Conservation (phyloP, 2,888 invertebrate genomes). For the Zygaena filipendulae region DNA sequence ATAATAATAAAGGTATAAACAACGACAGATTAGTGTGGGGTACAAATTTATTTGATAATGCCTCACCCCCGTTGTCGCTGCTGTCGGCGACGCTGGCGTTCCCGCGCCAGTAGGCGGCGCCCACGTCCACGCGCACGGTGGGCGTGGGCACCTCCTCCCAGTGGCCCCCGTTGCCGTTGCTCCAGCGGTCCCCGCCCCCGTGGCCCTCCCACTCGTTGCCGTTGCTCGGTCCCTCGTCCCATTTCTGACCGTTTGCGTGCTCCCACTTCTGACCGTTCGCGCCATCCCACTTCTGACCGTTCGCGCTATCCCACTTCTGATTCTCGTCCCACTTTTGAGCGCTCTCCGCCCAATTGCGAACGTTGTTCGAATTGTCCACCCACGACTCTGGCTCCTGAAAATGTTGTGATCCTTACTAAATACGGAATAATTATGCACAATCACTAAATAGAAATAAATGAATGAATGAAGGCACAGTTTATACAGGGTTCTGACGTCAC, state of each 20-base stretch:
- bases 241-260: conserved; percentile 28
- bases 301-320: conserved; percentile 29
- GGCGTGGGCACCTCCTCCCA: conserved; percentile 57
- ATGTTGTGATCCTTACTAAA: no score
- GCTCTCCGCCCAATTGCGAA: conserved; percentile 48
- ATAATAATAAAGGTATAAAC: no score
- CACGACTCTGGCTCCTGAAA: conserved; percentile 43
- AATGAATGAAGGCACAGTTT: no score
- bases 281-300: conserved; percentile 29
- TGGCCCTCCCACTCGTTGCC: conserved; percentile 39
- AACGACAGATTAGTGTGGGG: no score
- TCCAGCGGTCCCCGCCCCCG: conserved; percentile 31
- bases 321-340: conserved; percentile 37
- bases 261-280: conserved; percentile 31
- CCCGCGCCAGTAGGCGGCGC: conserved; percentile 51
- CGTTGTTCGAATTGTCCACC: conserved; percentile 37
- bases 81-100: conserved; percentile 56
- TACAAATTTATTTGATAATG: no score
- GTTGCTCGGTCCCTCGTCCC: conserved; percentile 32
- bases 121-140: conserved; percentile 54
- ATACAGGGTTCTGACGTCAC: no score
- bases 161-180: conserved; percentile 47
- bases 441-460: neutral
- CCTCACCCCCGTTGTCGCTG: conserved; percentile 62
- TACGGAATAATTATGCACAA: conserved; percentile 2